These are phyloP conservation scores for Urocynchramus pylzowi DNA, from an alignment of 2,113 vertebrate species.

Conservation along the genomic window DNA sequence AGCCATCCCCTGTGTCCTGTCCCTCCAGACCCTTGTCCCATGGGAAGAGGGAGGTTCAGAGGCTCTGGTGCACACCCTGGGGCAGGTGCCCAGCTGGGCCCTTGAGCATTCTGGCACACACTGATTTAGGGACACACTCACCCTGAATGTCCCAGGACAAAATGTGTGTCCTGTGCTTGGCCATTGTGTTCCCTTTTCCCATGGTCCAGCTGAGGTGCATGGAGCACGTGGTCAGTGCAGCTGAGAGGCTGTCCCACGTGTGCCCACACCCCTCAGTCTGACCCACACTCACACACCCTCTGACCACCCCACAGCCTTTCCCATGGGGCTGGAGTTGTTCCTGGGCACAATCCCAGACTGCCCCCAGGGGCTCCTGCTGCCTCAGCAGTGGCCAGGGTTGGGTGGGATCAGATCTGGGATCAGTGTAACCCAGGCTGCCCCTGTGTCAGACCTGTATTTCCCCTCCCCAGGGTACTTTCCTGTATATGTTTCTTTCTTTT, in stretches of 20 bases:
- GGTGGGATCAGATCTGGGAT: not conserved
- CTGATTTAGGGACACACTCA: not conserved
- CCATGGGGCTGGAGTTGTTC: accelerated
- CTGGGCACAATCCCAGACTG: not conserved
- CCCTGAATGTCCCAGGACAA: not conserved
- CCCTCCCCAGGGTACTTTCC: slow-evolving; percentile 11
- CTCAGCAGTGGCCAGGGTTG: not conserved
- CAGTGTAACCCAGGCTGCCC: not conserved
- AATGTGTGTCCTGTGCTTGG: not conserved
- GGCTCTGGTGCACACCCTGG: not conserved
- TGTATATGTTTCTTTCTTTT: slow-evolving; percentile 49
- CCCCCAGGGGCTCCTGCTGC: not conserved
- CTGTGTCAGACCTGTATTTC: not conserved
- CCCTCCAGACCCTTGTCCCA: accelerated
- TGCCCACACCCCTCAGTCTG: not conserved
- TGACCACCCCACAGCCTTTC: not conserved
- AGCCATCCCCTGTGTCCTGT: not conserved
- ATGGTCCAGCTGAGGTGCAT: not conserved
- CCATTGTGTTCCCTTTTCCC: not conserved
- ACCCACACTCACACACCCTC: not conserved
- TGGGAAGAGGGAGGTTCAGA: not conserved
- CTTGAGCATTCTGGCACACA: accelerated
- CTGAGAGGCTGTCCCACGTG: not conserved
- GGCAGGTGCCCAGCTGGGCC: not conserved
- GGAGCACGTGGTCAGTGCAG: not conserved